Conservation (phyloP, 1,140 invertebrate genomes). For the Bombyx mandarina region DNA sequence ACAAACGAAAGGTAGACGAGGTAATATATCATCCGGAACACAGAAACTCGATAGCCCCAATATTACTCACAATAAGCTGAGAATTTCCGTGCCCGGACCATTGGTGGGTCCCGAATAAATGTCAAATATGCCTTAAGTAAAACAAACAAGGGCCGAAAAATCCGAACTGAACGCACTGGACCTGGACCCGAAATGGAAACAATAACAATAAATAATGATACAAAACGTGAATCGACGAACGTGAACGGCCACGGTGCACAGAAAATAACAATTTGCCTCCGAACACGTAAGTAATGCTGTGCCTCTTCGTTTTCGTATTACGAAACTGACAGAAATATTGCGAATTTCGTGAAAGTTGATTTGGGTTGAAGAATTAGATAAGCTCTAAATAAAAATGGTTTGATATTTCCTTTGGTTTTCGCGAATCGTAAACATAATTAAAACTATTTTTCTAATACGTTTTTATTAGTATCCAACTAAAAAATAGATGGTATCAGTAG, state of each 20-base stretch:
- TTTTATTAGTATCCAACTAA: too few species aligned
- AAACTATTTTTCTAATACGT: too few species aligned
- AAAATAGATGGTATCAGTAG: too few species aligned
- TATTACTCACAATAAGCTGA: slow-evolving; percentile 25
- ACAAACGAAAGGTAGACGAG: slow-evolving; percentile 1
- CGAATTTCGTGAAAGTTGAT: too few species aligned
- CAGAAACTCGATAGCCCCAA: slow-evolving; percentile 15
- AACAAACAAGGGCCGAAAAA: slow-evolving; percentile 39
- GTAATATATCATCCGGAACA: slow-evolving; percentile 3
- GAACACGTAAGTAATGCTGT: slow-evolving; percentile 2
- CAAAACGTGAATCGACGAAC: slow-evolving; percentile 4
- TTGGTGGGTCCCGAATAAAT: slow-evolving; percentile 32
- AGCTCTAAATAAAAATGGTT: neutral
- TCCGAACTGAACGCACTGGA: slow-evolving; percentile 26
- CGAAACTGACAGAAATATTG: neutral
- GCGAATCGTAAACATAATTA: too few species aligned
- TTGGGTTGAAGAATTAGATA: neutral
- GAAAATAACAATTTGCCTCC: slow-evolving; percentile 5
- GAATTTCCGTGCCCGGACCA: slow-evolving; percentile 14
- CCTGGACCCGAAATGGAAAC: slow-evolving; percentile 32
- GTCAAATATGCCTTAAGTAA: slow-evolving; percentile 54
- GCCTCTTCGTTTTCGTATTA: neutral
- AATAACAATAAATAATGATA: slow-evolving; percentile 60
- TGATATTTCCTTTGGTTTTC: too few species aligned
- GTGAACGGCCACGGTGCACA: neutral